These are phyloP conservation scores for Deroptyus accipitrinus DNA, from an alignment of 2,113 vertebrate genomes.

Conservation along the genomic window DNA sequence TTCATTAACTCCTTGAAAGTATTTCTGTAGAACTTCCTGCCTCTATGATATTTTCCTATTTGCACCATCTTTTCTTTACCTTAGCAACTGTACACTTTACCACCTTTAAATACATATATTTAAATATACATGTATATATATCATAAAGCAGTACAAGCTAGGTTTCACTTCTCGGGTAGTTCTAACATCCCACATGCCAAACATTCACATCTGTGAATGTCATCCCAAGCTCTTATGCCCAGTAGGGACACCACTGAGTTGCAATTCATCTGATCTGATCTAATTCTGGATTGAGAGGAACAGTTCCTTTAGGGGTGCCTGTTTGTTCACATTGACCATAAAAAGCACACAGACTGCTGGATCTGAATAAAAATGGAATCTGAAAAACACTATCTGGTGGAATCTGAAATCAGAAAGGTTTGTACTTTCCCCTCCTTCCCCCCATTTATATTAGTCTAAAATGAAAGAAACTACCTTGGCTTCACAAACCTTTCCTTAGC, in stretches of 20 bases:
- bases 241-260: neutral
- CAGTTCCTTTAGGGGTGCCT: neutral
- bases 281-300: constrained; percentile 26
- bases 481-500: neutral
- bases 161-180: neutral
- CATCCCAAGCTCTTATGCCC: neutral
- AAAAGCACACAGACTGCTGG: neutral
- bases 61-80: neutral
- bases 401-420: neutral
- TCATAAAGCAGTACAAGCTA: neutral
- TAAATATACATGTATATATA: neutral
- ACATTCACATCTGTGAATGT: neutral
- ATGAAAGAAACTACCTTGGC: neutral
- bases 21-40: neutral
- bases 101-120: neutral
- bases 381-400: neutral
- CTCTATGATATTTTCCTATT: neutral
- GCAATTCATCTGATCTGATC: neutral
- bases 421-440: neutral
- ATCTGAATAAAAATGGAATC: neutral
- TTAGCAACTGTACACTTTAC: neutral
- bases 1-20: neutral
- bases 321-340: constrained; percentile 3
- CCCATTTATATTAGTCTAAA: neutral
- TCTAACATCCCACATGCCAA: neutral